Evolutionary conservation across 2,797 vertebrate genomes (phyloP), one percentile per base, ranked within the genome.

Genomic region (Gallirallus australis): DNA sequence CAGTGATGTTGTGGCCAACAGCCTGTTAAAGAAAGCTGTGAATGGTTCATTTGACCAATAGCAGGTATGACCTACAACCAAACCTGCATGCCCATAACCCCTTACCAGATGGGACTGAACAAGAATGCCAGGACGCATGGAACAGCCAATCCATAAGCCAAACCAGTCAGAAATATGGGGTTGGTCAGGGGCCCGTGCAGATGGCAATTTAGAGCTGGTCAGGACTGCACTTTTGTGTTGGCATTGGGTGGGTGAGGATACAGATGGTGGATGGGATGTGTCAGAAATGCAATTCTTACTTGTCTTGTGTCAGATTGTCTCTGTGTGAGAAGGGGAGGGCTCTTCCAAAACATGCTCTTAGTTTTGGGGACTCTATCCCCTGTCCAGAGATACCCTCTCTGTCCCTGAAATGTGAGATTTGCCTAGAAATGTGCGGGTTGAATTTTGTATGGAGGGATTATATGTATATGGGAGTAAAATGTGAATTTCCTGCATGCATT

Each of bases 171-270:
- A 78, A 77, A 48, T 56, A 20, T 0, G 25, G 39, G 54, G 54
- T 31, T 77, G 14, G 9, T 60, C 78, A 87, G 60, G 48, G 91
- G 64, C 48, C 82, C 73, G 25, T n/a, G 61, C 75, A 95, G 68
- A 92, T 60, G 31, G 86, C 52, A 73, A 5, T 0, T 3, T 48
- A 73, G 47, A 14, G 35, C 60, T 87, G 68, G 24, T 86, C 53
- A 56, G 39, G 27, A 42, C 59, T 42, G 37, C 45, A 60, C 35
- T 33, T 84, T 71, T 63, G 23, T 66, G 42, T 42, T 79, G 86
- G 52, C 15, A 0, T 23, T 82, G 70, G 63, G 12, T 76, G 54
- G 73, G 16, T 0, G 0, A 19, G 5, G 4, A 56, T 73, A 53
- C 48, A 83, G 60, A 53, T 75, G 72, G 65, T 2, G 3, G 60